Percentiles rank a stretch among this genome's conserved stretches.
These are phyloP conservation scores for Branchipolynoe longqiensis DNA, from an alignment of 2,888 invertebrate genomes.

Conservation along the genomic window DNA sequence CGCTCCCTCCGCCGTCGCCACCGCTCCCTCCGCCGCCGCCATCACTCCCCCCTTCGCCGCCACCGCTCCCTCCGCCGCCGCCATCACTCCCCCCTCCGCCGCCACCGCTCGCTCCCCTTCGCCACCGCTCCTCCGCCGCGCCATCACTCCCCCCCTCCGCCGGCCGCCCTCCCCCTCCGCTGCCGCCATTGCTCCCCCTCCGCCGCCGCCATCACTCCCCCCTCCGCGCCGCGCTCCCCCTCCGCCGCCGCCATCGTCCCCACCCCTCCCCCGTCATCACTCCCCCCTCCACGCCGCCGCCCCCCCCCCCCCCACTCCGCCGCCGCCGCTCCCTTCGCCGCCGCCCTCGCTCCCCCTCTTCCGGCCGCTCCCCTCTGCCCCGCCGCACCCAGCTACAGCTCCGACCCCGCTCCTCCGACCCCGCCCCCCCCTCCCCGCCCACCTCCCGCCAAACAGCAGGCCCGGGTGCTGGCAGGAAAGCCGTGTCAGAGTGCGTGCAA, in stretches of 20 bases:
- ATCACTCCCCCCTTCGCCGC: not conserved
- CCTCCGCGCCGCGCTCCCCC: not conserved
- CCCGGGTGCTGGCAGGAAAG: not conserved
- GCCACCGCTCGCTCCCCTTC: not conserved
- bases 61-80: not conserved
- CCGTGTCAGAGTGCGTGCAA: too few relatives aligned
- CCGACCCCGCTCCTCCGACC: too few relatives aligned
- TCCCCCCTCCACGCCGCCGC: not conserved
- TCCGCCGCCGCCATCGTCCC: too few relatives aligned
- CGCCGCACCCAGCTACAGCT: not conserved
- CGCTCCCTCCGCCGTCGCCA: not conserved
- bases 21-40: not conserved
- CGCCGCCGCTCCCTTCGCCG: too few relatives aligned
- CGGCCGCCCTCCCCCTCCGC: not conserved
- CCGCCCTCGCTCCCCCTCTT: too few relatives aligned
- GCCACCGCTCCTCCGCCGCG: not conserved
- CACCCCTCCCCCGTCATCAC: not conserved
- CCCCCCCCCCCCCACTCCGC: not conserved
- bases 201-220: not conserved
- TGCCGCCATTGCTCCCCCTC: conserved; percentile 5
- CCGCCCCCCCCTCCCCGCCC: not conserved
- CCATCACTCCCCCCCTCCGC: not conserved
- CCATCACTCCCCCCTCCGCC: not conserved
- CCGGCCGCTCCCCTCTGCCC: not conserved
- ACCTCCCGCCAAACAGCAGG: not conserved